Base-by-base conservation (phyloP, 1,140 invertebrate species). In the Rhynchophorus ferrugineus region DNA sequence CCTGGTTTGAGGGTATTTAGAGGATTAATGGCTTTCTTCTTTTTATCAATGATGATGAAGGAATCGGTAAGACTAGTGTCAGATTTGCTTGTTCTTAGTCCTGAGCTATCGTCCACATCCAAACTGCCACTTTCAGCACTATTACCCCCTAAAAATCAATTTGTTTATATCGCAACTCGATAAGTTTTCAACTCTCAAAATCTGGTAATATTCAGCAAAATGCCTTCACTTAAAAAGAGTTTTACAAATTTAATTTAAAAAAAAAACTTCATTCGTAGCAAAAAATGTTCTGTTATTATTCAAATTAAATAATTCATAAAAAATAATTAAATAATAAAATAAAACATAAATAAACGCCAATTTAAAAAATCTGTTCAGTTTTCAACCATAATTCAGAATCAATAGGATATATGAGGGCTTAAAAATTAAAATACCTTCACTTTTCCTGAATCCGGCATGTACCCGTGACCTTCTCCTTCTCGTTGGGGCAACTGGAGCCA, bases 11-110 rank as follows among this genome's bases (percentile, higher is more conserved):
- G 63, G 33, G 76, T 64, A 68, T 81, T 82, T 60, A 82, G 76
- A 7, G 75, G 75, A 66, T 79, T 79, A 3, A 74, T 67, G 20
- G 64, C 70, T 37, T 71, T 70, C 7, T 71, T 73, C 21, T 56
- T 49, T 22, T 66, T 82, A 3, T 79, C 79, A 8, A 93, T 78
- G 54, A 93, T 75, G 1, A 92, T 89, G 73, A 95, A 95, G 21
- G 88, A 88, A 60, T 95, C 92, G 0, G 87, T 91, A 2, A 94
- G 75, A 67, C 88, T 92, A 0, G 89, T 93, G 63, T 93, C 90
- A 37, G 88, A 91, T 73, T 93, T 93, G 66, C 89, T 92, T 1
- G 84, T 76, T 29, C 87, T 75, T 52, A 90, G 75, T 2, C 71
- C 75, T 11, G 64, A 63, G 20, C 61, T 53, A 47, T 63, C 62